Evolutionary conservation across 2,888 invertebrate species (phyloP), one percentile per base, ranked within the genome.

Genomic region (Andrena bucephala): DNA sequence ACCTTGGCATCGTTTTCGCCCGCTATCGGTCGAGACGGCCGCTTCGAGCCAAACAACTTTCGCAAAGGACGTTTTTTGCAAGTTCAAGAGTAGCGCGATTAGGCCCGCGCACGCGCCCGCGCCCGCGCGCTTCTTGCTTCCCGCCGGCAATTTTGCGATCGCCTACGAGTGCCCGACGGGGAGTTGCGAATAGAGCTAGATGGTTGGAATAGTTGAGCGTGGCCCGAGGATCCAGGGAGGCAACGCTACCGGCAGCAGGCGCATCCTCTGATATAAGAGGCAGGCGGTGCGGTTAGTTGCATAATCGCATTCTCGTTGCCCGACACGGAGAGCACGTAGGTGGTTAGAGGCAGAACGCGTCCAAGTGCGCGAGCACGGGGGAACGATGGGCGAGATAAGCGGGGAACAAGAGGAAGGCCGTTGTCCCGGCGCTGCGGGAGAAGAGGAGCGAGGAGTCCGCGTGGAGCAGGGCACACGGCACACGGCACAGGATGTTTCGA

Each of bases 221-320:
- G 42, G 42, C 42, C 16, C 4, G 42, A 42, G 42, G 42, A 24
- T 54, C 24, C 8, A 27, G 6, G n/a, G 2, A 33, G n/a, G 71
- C 24, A 54, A 36, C 36, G 52, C 52, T 10, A 16, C 52, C 13
- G 65, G 57, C 65, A 10, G 20, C 54, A 27, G 52, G 5, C 48
- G 57, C 68, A 54, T 83, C 67, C 70, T 77, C 74, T 72, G 71
- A 77, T 80, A 81, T 68, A 77, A 87, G 78, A 74, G 54, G 72
- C 74, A 50, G 77, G 73, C 88, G 89, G 88, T 87, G 89, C 87
- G 87, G 89, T 88, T 88, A 86, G 89, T 91, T 92, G 90, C 91
- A 85, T 91, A 90, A 92, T 91, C 90, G 90, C 89, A 90, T 90
- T 91, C 90, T 83, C 83, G 82, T 84, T 86, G 83, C 87, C 85